phyloP scores from a whole-genome alignment of 2,113 vertebrate species.

The Varanus komodoensis region DNA sequence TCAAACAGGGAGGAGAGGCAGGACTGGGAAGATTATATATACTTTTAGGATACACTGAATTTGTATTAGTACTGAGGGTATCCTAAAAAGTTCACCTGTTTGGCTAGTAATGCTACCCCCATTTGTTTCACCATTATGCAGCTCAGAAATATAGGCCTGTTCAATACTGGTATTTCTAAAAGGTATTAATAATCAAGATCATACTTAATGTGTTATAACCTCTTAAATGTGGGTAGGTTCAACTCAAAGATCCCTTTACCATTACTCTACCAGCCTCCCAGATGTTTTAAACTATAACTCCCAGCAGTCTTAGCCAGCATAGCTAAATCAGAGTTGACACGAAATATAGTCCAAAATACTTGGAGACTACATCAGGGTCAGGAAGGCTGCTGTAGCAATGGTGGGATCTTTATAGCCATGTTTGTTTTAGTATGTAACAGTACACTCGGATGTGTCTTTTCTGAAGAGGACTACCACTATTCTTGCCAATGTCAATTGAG shows the following conservation, averaged over 20 bases:
- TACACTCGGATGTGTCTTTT: background rate
- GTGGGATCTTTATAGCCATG: background rate
- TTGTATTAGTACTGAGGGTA: background rate
- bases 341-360: no score
- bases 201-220: background rate
- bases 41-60: background rate
- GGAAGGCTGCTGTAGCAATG: no score
- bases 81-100: background rate
- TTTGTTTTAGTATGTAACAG: background rate
- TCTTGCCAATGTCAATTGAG: background rate
- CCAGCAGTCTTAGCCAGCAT: no score
- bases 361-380: no score
- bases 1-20: background rate
- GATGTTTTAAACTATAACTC: no score
- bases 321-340: no score
- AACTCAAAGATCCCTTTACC: no score
- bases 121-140: background rate
- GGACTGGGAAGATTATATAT: background rate
- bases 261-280: background rate
- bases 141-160: background rate
- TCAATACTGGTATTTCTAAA: background rate
- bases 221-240: background rate
- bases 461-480: background rate
- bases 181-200: background rate
- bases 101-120: background rate